Percentiles rank a stretch among this genome's conserved stretches.
These are phyloP conservation scores for Calameuta idolon DNA, from an alignment of 2,888 invertebrate species.

Conservation along the genomic window DNA sequence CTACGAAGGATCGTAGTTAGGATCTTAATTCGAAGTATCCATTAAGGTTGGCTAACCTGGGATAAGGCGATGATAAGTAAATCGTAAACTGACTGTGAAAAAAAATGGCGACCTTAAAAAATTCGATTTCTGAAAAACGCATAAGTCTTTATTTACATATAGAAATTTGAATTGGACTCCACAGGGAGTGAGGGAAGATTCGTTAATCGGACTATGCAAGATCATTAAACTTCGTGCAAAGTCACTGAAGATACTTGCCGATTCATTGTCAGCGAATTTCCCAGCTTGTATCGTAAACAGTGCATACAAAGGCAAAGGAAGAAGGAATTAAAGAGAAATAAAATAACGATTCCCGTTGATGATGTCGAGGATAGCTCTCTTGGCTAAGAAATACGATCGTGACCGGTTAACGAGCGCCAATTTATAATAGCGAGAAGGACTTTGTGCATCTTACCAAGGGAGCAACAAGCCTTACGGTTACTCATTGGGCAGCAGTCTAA, in stretches of 20 bases:
- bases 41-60: neutral
- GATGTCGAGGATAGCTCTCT: neutral
- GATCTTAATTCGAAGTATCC: neutral
- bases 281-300: neutral
- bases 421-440: neutral
- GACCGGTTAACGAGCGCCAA: neutral
- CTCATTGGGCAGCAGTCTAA: neutral
- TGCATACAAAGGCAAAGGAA: neutral
- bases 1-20: neutral
- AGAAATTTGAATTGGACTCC: too few species aligned
- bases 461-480: neutral
- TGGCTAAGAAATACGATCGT: neutral
- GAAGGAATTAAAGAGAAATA: neutral
- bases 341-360: neutral
- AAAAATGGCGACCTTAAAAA: neutral
- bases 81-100: too few species aligned
- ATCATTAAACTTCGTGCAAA: neutral
- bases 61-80: too few species aligned
- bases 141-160: too few species aligned
- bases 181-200: neutral
- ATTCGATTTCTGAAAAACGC: neutral
- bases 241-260: neutral
- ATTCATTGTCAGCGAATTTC: neutral
- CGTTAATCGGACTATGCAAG: neutral
- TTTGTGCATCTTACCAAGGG: neutral